Percentiles rank a stretch among this genome's conserved stretches.
Evolutionary conservation across 2,797 vertebrate genomes (phyloP).

Genomic region (Myiotriccus ornatus): DNA sequence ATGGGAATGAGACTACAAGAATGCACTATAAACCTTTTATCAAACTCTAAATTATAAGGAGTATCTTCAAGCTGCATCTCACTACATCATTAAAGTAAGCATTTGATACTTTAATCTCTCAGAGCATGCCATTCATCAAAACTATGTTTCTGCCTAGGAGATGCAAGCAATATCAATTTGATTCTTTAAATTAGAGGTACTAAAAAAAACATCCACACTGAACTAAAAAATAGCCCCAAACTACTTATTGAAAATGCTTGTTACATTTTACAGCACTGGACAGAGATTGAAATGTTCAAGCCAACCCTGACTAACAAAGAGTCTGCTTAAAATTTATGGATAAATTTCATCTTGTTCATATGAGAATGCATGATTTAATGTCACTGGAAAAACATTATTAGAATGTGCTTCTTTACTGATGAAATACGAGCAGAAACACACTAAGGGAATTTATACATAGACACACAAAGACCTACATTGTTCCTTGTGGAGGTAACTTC

Average conservation of each 20-base stretch:
- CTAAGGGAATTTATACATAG: not conserved
- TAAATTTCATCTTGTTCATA: not conserved
- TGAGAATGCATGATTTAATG: not conserved
- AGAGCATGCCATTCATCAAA: not conserved
- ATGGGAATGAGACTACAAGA: not conserved
- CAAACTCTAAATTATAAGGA: not conserved
- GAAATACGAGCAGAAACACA: not conserved
- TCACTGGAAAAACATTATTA: constrained; percentile 16
- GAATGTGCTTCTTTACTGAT: not conserved
- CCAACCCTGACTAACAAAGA: constrained; percentile 12
- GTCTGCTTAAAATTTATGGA: not conserved
- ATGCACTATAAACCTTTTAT: constrained; percentile 17
- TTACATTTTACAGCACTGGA: constrained; percentile 50
- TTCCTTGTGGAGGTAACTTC: not conserved
- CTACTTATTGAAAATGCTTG: not conserved
- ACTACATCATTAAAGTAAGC: constrained; percentile 16
- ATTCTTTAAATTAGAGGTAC: not conserved
- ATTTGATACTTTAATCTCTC: not conserved
- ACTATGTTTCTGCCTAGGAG: not conserved
- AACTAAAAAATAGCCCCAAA: not conserved
- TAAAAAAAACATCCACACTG: not conserved
- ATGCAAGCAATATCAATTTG: not conserved
- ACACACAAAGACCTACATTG: not conserved
- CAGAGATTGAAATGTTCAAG: not conserved
- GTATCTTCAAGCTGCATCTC: constrained; percentile 17